Evolutionary conservation across 2,797 vertebrate genomes (phyloP).

Genomic region (Buceros bicornis): DNA sequence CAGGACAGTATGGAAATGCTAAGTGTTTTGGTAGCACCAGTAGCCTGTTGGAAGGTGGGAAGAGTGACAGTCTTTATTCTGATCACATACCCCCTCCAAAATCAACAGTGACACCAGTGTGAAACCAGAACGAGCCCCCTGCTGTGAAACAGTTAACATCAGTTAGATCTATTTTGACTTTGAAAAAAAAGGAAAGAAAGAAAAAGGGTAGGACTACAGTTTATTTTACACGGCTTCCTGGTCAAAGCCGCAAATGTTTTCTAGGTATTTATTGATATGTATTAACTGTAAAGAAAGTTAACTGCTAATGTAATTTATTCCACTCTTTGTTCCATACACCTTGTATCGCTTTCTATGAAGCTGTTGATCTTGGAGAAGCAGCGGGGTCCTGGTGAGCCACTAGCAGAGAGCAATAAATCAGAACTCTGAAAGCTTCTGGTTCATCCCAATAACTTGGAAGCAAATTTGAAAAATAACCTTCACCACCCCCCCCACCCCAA

Average conservation of each 20-base stretch:
- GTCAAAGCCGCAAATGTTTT: constrained; percentile 42
- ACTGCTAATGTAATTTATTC: constrained; percentile 76
- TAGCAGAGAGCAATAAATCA: constrained; percentile 72
- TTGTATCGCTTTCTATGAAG: constrained; percentile 69
- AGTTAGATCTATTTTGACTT: constrained; percentile 65
- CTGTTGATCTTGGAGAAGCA: constrained; percentile 78
- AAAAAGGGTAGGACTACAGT: background rate
- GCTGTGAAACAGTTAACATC: constrained; percentile 72
- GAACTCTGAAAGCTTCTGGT: constrained; percentile 70
- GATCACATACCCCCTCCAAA: constrained; percentile 61
- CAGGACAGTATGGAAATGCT: constrained; percentile 35
- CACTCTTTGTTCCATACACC: constrained; percentile 68
- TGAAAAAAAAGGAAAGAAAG: background rate
- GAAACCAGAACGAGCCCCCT: constrained; percentile 65
- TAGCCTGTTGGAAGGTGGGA: background rate
- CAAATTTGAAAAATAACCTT: constrained; percentile 49
- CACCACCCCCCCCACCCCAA: background rate
- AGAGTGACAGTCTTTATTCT: constrained; percentile 57
- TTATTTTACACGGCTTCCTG: constrained; percentile 62
- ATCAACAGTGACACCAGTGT: constrained; percentile 73
- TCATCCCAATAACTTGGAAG: constrained; percentile 75
- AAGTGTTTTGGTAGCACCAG: background rate
- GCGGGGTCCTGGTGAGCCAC: constrained; percentile 38
- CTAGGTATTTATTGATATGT: constrained; percentile 73
- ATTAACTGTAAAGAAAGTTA: constrained; percentile 71